Percentiles rank a stretch among this genome's conserved stretches.
Evolutionary conservation across 2,888 invertebrate species (phyloP).

Genomic region (Rhamnusium bicolor): DNA sequence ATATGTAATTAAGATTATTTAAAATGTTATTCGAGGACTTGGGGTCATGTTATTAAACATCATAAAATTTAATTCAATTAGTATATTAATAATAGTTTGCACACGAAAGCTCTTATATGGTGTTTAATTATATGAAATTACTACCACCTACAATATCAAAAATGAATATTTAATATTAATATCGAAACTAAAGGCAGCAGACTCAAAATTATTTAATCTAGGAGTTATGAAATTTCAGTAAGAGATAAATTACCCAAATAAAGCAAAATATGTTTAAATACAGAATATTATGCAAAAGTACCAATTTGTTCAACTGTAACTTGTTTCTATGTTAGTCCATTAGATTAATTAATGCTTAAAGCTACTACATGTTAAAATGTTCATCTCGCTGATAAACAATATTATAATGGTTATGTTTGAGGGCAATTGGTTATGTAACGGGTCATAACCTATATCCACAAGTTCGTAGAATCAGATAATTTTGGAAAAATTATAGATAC

Average conservation of each 20-base stretch:
- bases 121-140: constrained; percentile 25
- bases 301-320: neutral
- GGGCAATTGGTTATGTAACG: neutral
- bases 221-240: neutral
- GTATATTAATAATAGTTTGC: constrained; percentile 2
- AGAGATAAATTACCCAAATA: neutral
- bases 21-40: neutral
- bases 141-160: constrained; percentile 20
- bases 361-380: neutral
- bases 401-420: neutral
- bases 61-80: constrained; percentile 26
- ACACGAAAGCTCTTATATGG: neutral
- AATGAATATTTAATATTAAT: neutral
- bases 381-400: neutral
- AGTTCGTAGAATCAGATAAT: neutral
- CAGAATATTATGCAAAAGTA: neutral
- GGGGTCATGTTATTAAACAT: constrained; percentile 1
- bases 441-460: neutral
- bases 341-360: neutral
- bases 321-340: neutral
- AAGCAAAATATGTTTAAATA: neutral
- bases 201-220: neutral
- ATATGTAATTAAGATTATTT: neutral
- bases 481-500: neutral
- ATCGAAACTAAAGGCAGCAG: constrained; percentile 5